Conservation (phyloP, 2,888 invertebrate species). For the Lissonota sp. region DNA sequence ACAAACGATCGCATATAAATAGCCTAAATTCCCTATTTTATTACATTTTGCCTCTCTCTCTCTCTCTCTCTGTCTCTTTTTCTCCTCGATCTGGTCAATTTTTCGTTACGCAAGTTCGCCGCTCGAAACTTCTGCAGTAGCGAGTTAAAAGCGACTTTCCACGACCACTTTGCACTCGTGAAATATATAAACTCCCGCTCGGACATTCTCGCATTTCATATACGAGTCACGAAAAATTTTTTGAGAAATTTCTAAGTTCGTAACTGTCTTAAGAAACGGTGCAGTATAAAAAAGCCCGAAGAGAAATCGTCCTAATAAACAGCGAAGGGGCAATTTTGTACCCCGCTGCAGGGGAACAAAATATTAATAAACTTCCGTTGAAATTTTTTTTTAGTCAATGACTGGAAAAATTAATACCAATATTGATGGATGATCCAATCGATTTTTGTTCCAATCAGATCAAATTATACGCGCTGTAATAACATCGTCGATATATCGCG, state of each 20-base stretch:
- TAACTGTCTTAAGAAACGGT: background rate
- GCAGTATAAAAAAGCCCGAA: too few relatives aligned
- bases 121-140: background rate
- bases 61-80: too few relatives aligned
- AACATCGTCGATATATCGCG: background rate
- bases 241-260: background rate
- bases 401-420: background rate
- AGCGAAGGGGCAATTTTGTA: too few relatives aligned
- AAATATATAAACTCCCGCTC: constrained; percentile 29
- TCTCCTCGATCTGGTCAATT: background rate
- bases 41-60: too few relatives aligned
- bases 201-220: background rate
- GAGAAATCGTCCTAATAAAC: too few relatives aligned
- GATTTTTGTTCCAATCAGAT: background rate
- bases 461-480: background rate
- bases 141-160: constrained; percentile 30
- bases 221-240: constrained; percentile 14
- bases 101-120: constrained; percentile 34
- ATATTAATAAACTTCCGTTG: background rate
- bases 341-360: background rate
- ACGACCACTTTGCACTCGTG: constrained; percentile 27
- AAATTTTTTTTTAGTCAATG: background rate
- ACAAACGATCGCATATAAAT: too few relatives aligned
- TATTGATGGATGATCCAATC: background rate
- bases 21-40: too few relatives aligned